These are phyloP conservation scores for Sebastolobus altivelis DNA, from an alignment of 2,797 vertebrate genomes.

Conservation along the genomic window DNA sequence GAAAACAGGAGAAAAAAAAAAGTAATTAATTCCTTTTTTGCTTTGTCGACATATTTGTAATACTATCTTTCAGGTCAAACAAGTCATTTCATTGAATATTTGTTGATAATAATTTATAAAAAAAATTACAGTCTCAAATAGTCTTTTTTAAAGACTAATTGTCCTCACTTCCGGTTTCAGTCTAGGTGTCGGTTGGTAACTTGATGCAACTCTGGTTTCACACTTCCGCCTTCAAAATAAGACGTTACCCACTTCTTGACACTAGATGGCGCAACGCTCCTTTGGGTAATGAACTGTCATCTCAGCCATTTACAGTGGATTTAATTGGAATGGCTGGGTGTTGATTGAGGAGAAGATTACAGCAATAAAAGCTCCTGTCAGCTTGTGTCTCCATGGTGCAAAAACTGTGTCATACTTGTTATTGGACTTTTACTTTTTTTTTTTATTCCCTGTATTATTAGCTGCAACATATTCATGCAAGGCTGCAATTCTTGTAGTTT, in stretches of 20 bases:
- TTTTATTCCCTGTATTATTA: neutral
- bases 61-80: neutral
- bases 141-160: neutral
- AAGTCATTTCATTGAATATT: neutral
- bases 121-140: neutral
- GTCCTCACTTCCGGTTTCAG: neutral
- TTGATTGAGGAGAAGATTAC: neutral
- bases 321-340: neutral
- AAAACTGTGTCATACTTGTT: neutral
- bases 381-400: neutral
- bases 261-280: conserved; percentile 69
- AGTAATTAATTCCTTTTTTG: neutral
- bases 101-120: neutral
- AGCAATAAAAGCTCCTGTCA: neutral
- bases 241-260: conserved; percentile 24
- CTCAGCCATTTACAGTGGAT: neutral
- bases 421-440: neutral
- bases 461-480: neutral
- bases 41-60: neutral
- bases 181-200: neutral
- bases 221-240: conserved; percentile 49
- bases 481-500: neutral
- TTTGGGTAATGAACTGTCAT: neutral
- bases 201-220: conserved; percentile 1
- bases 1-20: neutral